Percentiles rank a stretch among this genome's conserved stretches.
These are phyloP conservation scores for Heteronetta atricapilla DNA, from an alignment of 2,113 vertebrate species.

Conservation along the genomic window DNA sequence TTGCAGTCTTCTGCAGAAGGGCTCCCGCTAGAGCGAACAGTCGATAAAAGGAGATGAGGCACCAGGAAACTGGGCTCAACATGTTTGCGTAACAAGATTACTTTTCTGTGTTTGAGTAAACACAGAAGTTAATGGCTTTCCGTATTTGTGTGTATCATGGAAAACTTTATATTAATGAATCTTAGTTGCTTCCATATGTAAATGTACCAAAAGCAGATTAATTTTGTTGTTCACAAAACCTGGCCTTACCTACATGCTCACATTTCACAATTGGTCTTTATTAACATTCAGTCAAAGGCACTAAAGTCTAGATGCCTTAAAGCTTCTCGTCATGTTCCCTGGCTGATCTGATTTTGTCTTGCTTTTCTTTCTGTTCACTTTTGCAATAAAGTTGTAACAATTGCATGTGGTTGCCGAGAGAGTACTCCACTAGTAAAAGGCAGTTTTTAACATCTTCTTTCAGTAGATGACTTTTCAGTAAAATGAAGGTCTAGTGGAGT, in stretches of 20 bases:
- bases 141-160: background rate
- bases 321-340: background rate
- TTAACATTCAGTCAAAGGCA: background rate
- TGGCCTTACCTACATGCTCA: background rate
- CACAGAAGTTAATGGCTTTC: background rate
- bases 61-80: background rate
- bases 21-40: background rate
- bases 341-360: background rate
- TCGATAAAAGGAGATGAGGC: background rate
- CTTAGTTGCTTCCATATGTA: background rate
- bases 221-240: background rate
- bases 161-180: background rate
- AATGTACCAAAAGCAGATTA: background rate
- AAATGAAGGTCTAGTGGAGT: background rate
- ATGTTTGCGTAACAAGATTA: background rate
- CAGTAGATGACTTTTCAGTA: background rate
- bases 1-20: background rate
- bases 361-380: background rate
- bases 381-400: background rate
- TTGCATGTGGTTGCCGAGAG: rapidly evolving
- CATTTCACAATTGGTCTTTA: background rate
- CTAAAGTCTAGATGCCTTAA: background rate
- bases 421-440: background rate
- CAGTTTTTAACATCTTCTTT: background rate
- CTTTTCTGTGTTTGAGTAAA: background rate